Evolutionary conservation across 2,888 invertebrate species (phyloP).

Genomic region (Rotaria socialis): DNA sequence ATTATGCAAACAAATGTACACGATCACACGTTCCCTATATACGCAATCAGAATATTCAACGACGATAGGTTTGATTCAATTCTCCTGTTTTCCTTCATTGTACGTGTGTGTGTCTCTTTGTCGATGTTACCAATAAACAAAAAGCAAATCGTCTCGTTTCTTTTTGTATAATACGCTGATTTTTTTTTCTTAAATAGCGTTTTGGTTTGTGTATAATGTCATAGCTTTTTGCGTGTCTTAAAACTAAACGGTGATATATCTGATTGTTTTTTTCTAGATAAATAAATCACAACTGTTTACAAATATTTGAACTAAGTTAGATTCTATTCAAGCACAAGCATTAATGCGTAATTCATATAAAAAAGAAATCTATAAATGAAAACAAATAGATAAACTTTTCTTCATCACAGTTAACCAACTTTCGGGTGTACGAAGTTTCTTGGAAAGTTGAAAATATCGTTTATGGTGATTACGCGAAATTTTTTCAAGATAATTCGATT

Average conservation of each 20-base stretch:
- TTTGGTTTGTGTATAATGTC: conserved; percentile 42
- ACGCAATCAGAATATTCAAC: conserved; percentile 25
- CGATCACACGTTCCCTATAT: background rate
- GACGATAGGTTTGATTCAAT: background rate
- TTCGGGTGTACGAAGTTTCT: no score
- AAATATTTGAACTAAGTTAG: background rate
- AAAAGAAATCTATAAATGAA: no score
- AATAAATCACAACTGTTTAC: background rate
- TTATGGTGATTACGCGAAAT: no score
- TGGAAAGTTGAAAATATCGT: no score
- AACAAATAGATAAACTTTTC: no score
- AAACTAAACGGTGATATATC: conserved; percentile 42
- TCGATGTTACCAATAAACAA: conserved; percentile 3
- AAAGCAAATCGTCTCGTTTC: conserved; percentile 46
- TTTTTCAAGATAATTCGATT: no score
- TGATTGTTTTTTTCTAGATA: background rate
- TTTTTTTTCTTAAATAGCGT: conserved; percentile 16
- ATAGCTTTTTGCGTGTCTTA: conserved; percentile 30
- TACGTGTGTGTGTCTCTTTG: background rate
- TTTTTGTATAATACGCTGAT: conserved; percentile 37
- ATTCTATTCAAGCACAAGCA: background rate
- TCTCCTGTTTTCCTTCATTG: background rate
- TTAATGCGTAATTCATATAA: no score
- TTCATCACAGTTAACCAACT: no score
- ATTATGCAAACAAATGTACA: conserved; percentile 3